These are phyloP conservation scores for Acropora tenuis DNA, from an alignment of 64 coral and sea anemone genomes.

Conservation along the genomic window DNA sequence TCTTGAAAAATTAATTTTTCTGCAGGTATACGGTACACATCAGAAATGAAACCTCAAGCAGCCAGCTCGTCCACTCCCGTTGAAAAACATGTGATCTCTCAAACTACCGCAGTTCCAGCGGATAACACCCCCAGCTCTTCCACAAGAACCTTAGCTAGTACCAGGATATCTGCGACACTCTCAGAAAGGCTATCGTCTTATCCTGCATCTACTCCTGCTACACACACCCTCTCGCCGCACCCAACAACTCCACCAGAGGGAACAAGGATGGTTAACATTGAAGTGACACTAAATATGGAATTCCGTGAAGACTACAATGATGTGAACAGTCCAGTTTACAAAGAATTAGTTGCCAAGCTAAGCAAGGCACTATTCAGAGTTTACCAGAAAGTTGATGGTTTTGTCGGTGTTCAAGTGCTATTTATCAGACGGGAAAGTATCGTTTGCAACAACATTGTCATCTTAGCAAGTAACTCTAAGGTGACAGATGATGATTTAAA, in stretches of 20 bases:
- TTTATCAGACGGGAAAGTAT: conserved; percentile 17
- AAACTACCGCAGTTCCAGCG: no score
- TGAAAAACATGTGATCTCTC: no score
- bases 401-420: neutral
- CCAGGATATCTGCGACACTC: neutral
- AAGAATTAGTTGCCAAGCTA: neutral
- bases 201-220: neutral
- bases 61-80: no score
- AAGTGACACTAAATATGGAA: neutral
- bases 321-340: neutral
- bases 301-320: conserved; percentile 24
- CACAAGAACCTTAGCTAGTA: neutral
- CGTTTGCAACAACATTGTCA: conserved; percentile 6
- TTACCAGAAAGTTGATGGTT: conserved; percentile 15
- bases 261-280: conserved; percentile 15
- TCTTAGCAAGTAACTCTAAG: conserved; percentile 2
- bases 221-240: neutral
- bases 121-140: neutral
- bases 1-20: no score
- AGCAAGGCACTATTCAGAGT: neutral
- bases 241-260: conserved; percentile 10
- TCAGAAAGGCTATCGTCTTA: neutral
- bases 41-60: no score
- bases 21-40: no score
- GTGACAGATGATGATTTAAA: neutral